A percentile compares a stretch with the other conserved stretches of the same genome.
phyloP scores from a whole-genome alignment of 2,888 invertebrate genomes.

The Tenodera sinensis region DNA sequence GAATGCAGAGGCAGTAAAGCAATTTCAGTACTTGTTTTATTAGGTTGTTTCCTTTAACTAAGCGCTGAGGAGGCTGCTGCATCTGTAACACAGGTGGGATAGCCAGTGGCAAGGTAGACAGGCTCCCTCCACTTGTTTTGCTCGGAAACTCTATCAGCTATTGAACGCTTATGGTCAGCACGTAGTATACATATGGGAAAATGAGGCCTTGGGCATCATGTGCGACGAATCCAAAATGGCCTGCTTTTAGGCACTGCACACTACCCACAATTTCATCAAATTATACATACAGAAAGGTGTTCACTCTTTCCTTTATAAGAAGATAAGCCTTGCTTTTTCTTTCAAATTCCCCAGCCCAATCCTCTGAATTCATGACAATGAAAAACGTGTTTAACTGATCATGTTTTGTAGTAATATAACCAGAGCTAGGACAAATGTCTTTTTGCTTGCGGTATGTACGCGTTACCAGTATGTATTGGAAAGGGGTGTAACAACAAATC shows the following conservation, averaged over 20 bases:
- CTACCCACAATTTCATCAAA: no score
- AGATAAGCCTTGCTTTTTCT: no score
- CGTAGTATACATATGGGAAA: neutral
- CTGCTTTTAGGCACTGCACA: neutral
- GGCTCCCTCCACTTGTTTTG: neutral
- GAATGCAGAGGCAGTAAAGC: neutral
- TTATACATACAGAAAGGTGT: no score
- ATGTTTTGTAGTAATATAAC: no score
- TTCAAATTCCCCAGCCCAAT: no score
- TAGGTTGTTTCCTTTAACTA: neutral
- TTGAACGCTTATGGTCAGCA: neutral
- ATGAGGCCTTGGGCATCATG: neutral
- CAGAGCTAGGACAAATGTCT: no score
- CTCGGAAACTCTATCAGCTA: neutral
- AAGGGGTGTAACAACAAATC: no score
- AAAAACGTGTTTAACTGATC: no score
- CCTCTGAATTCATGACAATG: no score
- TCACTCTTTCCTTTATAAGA: no score
- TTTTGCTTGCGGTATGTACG: no score
- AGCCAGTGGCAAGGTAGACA: constrained; percentile 12
- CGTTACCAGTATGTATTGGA: no score
- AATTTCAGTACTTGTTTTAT: neutral
- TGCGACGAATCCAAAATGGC: neutral
- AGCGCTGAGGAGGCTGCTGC: neutral
- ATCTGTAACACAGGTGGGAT: neutral